Evolutionary conservation across 1,140 invertebrate species (phyloP).

Genomic region (Eurosta solidaginis): DNA sequence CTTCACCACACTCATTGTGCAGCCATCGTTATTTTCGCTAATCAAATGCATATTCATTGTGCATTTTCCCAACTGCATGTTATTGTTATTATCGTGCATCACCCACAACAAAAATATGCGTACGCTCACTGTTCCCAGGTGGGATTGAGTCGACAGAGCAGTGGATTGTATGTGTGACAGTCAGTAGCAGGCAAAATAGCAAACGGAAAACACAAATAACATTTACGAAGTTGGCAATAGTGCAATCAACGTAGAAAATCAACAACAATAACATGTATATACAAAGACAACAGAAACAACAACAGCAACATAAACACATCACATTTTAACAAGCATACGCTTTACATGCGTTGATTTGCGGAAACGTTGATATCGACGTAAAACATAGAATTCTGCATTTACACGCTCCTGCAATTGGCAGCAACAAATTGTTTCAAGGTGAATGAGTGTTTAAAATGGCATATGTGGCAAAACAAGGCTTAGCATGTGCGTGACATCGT

Average conservation of each 20-base stretch:
- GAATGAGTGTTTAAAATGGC: not conserved
- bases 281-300: not conserved
- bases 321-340: not conserved
- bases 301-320: not conserved
- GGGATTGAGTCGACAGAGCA: too few relatives aligned
- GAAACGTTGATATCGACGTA: not conserved
- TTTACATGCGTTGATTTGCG: not conserved
- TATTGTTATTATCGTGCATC: not conserved
- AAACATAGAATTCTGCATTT: not conserved
- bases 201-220: too few relatives aligned
- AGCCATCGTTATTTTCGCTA: not conserved
- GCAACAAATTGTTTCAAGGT: not conserved
- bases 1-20: not conserved
- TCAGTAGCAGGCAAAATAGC: not conserved
- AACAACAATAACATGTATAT: not conserved
- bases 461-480: too few relatives aligned
- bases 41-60: not conserved
- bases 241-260: not conserved
- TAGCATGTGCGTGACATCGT: not conserved
- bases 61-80: not conserved
- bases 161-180: not conserved
- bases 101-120: too few relatives aligned
- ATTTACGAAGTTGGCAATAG: not conserved
- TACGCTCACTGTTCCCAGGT: too few relatives aligned
- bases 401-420: conserved; percentile 5